These are phyloP conservation scores for Anguilla megastoma DNA, from an alignment of 2,797 vertebrate species.

Conservation along the genomic window DNA sequence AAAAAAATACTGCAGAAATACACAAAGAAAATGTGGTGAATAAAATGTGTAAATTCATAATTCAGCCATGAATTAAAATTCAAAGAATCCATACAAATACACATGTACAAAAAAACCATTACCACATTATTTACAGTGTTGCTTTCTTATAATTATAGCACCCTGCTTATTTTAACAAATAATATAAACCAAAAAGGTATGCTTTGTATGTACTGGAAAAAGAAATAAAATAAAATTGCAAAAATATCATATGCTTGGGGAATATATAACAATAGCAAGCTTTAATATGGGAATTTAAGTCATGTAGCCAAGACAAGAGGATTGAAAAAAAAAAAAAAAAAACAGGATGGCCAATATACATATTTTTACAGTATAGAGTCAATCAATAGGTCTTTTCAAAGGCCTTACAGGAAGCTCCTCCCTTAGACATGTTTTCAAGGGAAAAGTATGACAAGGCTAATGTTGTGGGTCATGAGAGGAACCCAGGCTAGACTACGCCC, in stretches of 20 bases:
- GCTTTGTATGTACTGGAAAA: too few relatives aligned
- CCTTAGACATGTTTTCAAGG: slow-evolving; percentile 13
- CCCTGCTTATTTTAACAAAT: too few relatives aligned
- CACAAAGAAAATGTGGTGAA: too few relatives aligned
- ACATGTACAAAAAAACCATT: too few relatives aligned
- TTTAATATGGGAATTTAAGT: neutral
- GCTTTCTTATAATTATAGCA: too few relatives aligned
- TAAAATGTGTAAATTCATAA: neutral
- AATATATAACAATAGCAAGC: neutral
- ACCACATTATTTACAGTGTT: too few relatives aligned
- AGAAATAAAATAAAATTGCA: too few relatives aligned
- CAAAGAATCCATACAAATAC: too few relatives aligned
- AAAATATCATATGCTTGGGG: neutral
- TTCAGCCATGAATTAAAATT: neutral
- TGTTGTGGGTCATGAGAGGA: neutral
- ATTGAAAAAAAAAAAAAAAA: neutral
- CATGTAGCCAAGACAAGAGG: neutral
- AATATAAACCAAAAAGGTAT: too few relatives aligned
- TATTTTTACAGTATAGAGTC: slow-evolving; percentile 13
- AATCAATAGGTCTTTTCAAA: slow-evolving; percentile 32
- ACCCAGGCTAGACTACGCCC: slow-evolving; percentile 75
- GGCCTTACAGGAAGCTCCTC: slow-evolving; percentile 31
- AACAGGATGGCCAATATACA: neutral
- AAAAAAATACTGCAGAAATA: too few relatives aligned
- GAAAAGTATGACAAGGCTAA: slow-evolving; percentile 23